Evolutionary conservation across 1,140 invertebrate genomes (phyloP).

Genomic region (Cydia strobilella): DNA sequence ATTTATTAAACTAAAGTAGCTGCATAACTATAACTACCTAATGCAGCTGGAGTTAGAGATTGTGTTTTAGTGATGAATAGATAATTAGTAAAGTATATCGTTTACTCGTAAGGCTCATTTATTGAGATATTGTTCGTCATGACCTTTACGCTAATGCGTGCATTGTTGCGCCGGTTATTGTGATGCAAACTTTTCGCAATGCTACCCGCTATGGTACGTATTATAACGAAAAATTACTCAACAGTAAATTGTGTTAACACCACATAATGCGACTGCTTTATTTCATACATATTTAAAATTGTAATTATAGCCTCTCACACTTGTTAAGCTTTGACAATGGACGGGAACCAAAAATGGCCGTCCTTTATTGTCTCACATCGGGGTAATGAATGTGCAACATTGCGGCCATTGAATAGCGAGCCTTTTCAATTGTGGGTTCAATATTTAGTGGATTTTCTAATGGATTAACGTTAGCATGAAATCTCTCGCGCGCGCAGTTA

Average conservation of each 20-base stretch:
- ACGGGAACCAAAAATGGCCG: slow-evolving; percentile 61
- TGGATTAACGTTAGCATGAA: slow-evolving; percentile 49
- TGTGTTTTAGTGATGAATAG: slow-evolving; percentile 7
- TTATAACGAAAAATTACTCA: slow-evolving; percentile 67
- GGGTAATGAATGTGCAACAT: slow-evolving; percentile 54
- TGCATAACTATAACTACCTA: not conserved
- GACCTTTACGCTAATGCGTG: slow-evolving; percentile 65
- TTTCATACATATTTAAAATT: slow-evolving; percentile 71
- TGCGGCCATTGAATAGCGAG: slow-evolving; percentile 52
- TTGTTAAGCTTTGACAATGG: slow-evolving; percentile 68
- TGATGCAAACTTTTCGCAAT: slow-evolving; percentile 63
- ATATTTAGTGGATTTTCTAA: slow-evolving; percentile 67
- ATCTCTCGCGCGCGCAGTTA: slow-evolving; percentile 51
- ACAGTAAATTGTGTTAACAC: slow-evolving; percentile 71
- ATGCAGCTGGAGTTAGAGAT: not conserved
- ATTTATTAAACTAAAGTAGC: no score
- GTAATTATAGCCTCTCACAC: slow-evolving; percentile 65
- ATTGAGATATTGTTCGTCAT: slow-evolving; percentile 53
- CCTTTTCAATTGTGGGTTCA: slow-evolving; percentile 62
- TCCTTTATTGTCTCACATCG: slow-evolving; percentile 65
- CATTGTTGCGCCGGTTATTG: slow-evolving; percentile 61
- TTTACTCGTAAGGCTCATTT: slow-evolving; percentile 25
- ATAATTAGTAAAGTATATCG: slow-evolving; percentile 25
- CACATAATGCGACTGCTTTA: slow-evolving; percentile 55
- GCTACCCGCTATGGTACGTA: slow-evolving; percentile 49